Evolutionary conservation across 1,140 invertebrate genomes (phyloP), one percentile per base, ranked within the genome.

Genomic region (Rhopalosiphum maidis): DNA sequence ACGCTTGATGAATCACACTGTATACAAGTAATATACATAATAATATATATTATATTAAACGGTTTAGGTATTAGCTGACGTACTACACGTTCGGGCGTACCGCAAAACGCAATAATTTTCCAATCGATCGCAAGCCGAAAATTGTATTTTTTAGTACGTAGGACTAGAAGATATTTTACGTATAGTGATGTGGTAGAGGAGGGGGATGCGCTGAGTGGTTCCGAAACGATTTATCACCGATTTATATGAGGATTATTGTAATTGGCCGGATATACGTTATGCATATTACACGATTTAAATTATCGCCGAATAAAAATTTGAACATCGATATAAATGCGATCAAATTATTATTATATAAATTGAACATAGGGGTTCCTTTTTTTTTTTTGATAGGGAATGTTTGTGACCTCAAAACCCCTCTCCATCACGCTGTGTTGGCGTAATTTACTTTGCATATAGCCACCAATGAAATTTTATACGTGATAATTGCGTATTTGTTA

Each of bases 241-340:
- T 77, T 77, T 77, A 77, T 77, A 15, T n/a, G 60, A n/a, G 60
- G n/a, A 77, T 77, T 77, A 77, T 77, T 77, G 60, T 77, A 77
- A 77, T 77, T n/a, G 60, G 60, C 5, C 15, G n/a, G 60, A 77
- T n/a, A 77, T n/a, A 77, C n/a, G 5, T 68, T 68, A 18, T 18
- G 5, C n/a, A n/a, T 77, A 18, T n/a, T 35, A 18, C 15, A 35
- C 60, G 30, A 77, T 77, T 77, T 77, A 77, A 77, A 77, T n/a
- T 77, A 18, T 77, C 60, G 15, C 30, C 60, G 30, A 68, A 68
- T n/a, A n/a, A 68, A n/a, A n/a, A n/a, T 5, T n/a, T 15, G 30
- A 77, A 77, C 15, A 35, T n/a, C 60, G 15, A 77, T n/a, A 77
- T n/a, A 18, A 77, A n/a, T 77, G 18, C n/a, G n/a, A 77, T n/a